Conservation (phyloP, 2,888 invertebrate species). For the Synergus umbraculus region DNA sequence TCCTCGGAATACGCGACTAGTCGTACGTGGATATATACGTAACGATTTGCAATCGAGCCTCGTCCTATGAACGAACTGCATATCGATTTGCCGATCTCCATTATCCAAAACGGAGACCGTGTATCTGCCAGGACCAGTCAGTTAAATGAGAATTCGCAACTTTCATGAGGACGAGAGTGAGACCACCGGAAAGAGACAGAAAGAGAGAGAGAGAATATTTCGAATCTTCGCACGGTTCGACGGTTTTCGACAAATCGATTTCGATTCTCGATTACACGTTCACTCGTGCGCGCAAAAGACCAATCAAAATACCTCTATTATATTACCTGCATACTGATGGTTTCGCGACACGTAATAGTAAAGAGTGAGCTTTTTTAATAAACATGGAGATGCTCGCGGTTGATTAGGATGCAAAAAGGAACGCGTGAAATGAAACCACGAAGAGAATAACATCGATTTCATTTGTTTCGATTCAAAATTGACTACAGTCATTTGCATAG, state of each 20-base stretch:
- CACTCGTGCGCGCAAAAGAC: slow-evolving; percentile 13
- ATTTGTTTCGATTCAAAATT: background rate
- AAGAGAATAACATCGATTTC: background rate
- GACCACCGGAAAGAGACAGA: background rate
- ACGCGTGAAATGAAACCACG: background rate
- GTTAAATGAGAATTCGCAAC: slow-evolving; percentile 52
- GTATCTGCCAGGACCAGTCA: slow-evolving; percentile 44
- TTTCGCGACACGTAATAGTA: background rate
- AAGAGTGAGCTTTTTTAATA: slow-evolving; percentile 22
- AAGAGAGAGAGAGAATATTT: slow-evolving; percentile 12
- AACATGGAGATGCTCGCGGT: slow-evolving; percentile 15
- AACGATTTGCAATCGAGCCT: slow-evolving; percentile 49
- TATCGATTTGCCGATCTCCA: slow-evolving; percentile 53
- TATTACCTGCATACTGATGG: background rate
- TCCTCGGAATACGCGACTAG: slow-evolving; percentile 40
- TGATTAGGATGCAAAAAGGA: background rate
- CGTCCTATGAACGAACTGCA: slow-evolving; percentile 41
- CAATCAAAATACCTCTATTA: slow-evolving; percentile 36
- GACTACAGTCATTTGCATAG: background rate
- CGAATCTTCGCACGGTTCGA: slow-evolving; percentile 15
- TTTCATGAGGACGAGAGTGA: slow-evolving; percentile 33
- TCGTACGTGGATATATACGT: slow-evolving; percentile 40
- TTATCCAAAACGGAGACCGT: slow-evolving; percentile 45
- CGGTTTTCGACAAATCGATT: slow-evolving; percentile 56
- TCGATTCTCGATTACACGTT: slow-evolving; percentile 50